Percentiles rank a stretch among this genome's conserved stretches.
Evolutionary conservation across 2,888 invertebrate genomes (phyloP).

Genomic region (Cerceris rybyensis): DNA sequence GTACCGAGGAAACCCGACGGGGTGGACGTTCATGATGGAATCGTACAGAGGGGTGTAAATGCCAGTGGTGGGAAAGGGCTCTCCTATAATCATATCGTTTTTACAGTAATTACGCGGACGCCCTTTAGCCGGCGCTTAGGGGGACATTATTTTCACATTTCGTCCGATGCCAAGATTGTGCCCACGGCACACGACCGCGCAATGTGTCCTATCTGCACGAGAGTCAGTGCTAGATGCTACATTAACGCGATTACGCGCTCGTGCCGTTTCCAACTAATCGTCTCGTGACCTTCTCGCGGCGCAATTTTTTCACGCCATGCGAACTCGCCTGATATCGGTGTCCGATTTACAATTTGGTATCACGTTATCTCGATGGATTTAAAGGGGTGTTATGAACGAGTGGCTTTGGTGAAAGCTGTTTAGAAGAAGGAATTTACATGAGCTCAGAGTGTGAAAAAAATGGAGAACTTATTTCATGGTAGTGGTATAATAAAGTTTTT

Average conservation of each 20-base stretch:
- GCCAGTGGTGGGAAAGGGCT: constrained; percentile 14
- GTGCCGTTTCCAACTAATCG: constrained; percentile 12
- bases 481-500: no score
- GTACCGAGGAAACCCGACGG: constrained; percentile 9
- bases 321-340: no score
- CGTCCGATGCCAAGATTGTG: constrained; percentile 61
- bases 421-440: no score
- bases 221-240: constrained; percentile 11
- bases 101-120: constrained; percentile 71
- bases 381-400: no score
- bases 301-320: neutral
- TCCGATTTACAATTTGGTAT: no score
- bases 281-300: neutral
- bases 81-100: constrained; percentile 72
- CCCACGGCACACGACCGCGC: constrained; percentile 19
- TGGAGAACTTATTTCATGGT: no score
- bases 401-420: no score
- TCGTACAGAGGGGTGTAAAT: constrained; percentile 4
- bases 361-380: no score
- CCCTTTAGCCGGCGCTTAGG: constrained; percentile 61
- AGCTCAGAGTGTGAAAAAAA: no score
- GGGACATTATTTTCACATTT: constrained; percentile 74
- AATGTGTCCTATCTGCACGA: constrained; percentile 27
- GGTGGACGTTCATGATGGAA: constrained; percentile 8
- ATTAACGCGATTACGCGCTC: constrained; percentile 49